phyloP scores from a whole-genome alignment of 2,888 invertebrate species.

The Callinectes sapidus region DNA sequence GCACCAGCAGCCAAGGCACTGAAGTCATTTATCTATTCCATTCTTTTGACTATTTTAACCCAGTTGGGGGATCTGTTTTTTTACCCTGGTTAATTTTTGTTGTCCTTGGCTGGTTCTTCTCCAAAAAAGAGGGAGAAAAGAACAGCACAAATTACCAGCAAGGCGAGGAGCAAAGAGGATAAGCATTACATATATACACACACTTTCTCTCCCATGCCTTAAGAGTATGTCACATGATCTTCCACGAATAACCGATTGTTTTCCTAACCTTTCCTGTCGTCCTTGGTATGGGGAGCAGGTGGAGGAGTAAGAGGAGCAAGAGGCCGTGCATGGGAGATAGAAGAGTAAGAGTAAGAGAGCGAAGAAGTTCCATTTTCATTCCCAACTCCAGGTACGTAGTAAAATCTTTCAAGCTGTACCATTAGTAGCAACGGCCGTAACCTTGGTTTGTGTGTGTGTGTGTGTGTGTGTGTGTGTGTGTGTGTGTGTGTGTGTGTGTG shows the following conservation, averaged over 20 bases:
- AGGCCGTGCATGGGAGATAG: neutral
- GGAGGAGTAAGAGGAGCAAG: neutral
- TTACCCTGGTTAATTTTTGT: too few species aligned
- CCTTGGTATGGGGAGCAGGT: neutral
- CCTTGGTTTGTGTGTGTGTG: neutral
- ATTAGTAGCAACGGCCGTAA: neutral
- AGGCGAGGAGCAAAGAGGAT: neutral
- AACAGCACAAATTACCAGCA: neutral
- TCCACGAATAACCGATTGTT: neutral
- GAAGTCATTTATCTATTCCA: too few species aligned
- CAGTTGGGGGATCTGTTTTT: too few species aligned
- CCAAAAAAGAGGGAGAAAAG: too few species aligned
- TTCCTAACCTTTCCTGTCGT: neutral
- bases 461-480: neutral
- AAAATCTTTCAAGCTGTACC: neutral
- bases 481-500: slow-evolving; percentile 6
- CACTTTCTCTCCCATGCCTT: neutral
- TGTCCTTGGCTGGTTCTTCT: too few species aligned
- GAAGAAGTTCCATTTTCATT: neutral
- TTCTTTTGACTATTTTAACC: too few species aligned
- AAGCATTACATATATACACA: neutral
- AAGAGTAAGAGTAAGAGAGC: neutral
- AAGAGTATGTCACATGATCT: neutral
- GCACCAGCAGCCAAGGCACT: neutral
- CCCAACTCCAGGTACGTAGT: neutral